Evolutionary conservation across 2,797 vertebrate genomes (phyloP).

Genomic region (Hydrocynus forskahlii): DNA sequence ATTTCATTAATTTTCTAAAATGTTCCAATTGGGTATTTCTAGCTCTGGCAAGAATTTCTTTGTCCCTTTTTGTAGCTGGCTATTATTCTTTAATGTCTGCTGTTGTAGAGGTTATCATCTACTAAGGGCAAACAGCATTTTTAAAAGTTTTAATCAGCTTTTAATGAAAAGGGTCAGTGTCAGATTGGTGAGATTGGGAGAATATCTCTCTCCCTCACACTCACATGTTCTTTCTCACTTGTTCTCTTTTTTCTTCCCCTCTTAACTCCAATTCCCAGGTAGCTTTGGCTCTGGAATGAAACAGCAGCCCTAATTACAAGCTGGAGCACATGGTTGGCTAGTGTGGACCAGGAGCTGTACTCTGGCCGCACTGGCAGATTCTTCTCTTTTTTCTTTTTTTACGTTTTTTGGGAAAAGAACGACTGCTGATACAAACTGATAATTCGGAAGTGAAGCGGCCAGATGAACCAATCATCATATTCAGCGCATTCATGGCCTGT

Average conservation of each 20-base stretch:
- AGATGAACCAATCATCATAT: not conserved
- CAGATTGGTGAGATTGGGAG: constrained; percentile 60
- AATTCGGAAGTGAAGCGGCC: not conserved
- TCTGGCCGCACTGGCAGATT: not conserved
- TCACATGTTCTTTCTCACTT: constrained; percentile 56
- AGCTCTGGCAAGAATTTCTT: constrained; percentile 71
- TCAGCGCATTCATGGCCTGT: not conserved
- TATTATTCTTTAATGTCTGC: constrained; percentile 83
- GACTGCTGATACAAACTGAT: not conserved
- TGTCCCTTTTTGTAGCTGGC: constrained; percentile 79
- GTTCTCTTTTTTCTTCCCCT: constrained; percentile 40
- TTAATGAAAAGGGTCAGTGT: constrained; percentile 82
- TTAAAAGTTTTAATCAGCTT: constrained; percentile 81
- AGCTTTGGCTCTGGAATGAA: constrained; percentile 46
- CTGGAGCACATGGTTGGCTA: constrained; percentile 41
- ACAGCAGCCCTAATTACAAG: constrained; percentile 53
- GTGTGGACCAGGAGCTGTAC: constrained; percentile 15
- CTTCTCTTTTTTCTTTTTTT: too few relatives aligned
- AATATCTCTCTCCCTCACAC: constrained; percentile 60
- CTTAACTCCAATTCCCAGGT: constrained; percentile 25
- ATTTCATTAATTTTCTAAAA: constrained; percentile 89
- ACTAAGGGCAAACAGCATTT: constrained; percentile 77
- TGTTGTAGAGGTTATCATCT: constrained; percentile 83
- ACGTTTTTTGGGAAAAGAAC: not conserved
- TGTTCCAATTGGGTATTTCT: constrained; percentile 81